Percentiles rank a stretch among this genome's conserved stretches.
These are phyloP conservation scores for Acronicta aceris DNA, from an alignment of 2,888 invertebrate species.

Conservation along the genomic window DNA sequence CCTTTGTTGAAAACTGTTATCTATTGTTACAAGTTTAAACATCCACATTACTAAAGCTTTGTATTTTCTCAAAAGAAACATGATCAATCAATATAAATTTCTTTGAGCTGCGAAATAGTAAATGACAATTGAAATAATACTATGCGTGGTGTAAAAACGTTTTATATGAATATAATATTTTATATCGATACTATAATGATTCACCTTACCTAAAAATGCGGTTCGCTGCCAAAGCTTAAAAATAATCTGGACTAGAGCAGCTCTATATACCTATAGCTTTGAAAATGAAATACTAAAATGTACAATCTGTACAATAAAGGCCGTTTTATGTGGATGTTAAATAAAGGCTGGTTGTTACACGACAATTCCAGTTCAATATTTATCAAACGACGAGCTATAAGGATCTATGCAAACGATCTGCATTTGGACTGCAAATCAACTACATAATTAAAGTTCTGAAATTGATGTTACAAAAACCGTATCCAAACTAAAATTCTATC, in stretches of 20 bases:
- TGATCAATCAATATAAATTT: constrained; percentile 12
- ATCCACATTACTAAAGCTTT: constrained; percentile 32
- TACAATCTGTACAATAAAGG: constrained; percentile 7
- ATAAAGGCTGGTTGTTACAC: constrained; percentile 5
- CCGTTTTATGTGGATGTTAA: constrained; percentile 29
- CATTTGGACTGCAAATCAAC: neutral
- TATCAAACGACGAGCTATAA: neutral
- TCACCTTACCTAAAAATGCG: constrained; percentile 6
- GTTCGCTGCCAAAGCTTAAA: constrained; percentile 6
- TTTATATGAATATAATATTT: neutral
- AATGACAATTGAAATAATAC: neutral
- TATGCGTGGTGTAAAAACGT: neutral
- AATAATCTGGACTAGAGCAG: constrained; percentile 33
- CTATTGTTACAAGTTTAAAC: constrained; percentile 36
- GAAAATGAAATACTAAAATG: constrained; percentile 4
- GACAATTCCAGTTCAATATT: neutral
- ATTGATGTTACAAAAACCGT: too few relatives aligned
- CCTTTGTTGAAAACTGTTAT: constrained; percentile 43
- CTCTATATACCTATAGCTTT: constrained; percentile 13
- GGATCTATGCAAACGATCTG: neutral
- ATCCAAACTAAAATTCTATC: neutral
- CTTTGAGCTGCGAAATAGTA: constrained; percentile 32
- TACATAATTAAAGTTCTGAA: neutral
- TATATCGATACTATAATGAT: constrained; percentile 5
- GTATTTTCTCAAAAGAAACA: constrained; percentile 4